phyloP scores from a whole-genome alignment of 2,113 vertebrate genomes.

The Erpornis zantholeuca region DNA sequence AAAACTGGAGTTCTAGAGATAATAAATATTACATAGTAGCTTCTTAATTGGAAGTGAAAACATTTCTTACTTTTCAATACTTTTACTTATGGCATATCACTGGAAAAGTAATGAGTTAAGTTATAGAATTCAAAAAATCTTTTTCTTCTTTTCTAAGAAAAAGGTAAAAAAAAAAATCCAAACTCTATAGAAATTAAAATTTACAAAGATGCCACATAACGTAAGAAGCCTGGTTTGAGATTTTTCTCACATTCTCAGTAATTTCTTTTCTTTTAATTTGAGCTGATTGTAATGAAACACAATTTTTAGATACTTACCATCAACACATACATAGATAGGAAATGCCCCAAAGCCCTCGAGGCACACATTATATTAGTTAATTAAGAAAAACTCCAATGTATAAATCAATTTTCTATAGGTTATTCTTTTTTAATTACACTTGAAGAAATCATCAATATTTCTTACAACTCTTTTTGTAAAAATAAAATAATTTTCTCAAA shows the following conservation, averaged over 20 bases:
- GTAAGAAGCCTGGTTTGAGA: neutral
- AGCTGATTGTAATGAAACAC: slow-evolving; percentile 21
- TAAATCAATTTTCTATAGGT: neutral
- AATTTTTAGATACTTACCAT: neutral
- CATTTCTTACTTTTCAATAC: neutral
- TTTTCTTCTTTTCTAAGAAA: neutral
- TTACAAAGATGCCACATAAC: neutral
- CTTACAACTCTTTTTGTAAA: neutral
- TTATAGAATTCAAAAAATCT: neutral
- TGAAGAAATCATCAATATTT: neutral
- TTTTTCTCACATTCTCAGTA: neutral
- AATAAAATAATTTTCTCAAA: neutral
- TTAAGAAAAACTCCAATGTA: neutral
- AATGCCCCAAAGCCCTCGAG: neutral
- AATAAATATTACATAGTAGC: neutral
- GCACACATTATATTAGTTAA: neutral
- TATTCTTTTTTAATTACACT: neutral
- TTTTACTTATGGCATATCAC: neutral
- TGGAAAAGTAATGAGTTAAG: neutral
- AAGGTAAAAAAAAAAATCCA: neutral
- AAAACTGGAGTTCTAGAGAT: neutral
- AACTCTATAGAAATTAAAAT: neutral
- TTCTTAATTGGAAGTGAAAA: slow-evolving; percentile 28
- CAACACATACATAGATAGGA: neutral
- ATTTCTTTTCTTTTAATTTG: neutral